These are phyloP conservation scores for Myotis findleyi DNA, from an alignment of 2,797 vertebrate species.

Conservation along the genomic window DNA sequence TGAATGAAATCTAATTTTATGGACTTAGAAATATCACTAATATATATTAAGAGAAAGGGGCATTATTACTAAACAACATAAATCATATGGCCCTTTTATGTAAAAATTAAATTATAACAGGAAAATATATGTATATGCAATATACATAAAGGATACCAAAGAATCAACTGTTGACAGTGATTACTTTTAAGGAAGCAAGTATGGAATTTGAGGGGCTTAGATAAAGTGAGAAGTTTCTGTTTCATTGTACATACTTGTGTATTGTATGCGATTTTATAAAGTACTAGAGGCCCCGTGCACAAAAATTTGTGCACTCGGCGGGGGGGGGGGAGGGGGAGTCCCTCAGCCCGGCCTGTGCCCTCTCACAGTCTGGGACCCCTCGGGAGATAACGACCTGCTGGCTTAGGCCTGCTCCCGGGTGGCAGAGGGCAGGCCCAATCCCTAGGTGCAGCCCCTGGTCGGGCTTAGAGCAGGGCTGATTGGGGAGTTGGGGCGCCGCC, in stretches of 20 bases:
- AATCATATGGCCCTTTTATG: neutral
- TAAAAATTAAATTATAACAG: neutral
- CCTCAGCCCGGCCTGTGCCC: no score
- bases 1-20: neutral
- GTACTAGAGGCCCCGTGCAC: no score
- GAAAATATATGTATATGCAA: neutral
- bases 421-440: no score
- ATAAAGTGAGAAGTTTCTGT: neutral
- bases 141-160: neutral
- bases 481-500: no score
- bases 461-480: no score
- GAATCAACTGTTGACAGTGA: neutral
- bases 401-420: no score
- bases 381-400: no score
- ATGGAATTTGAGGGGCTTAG: neutral
- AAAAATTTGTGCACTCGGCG: no score
- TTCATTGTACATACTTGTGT: neutral
- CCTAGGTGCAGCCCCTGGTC: no score
- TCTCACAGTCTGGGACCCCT: no score
- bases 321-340: no score
- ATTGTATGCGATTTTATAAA: neutral
- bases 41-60: neutral
- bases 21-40: neutral
- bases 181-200: neutral
- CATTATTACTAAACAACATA: neutral